Evolutionary conservation across 2,797 vertebrate genomes (phyloP).

Genomic region (Neoniphon sammara): DNA sequence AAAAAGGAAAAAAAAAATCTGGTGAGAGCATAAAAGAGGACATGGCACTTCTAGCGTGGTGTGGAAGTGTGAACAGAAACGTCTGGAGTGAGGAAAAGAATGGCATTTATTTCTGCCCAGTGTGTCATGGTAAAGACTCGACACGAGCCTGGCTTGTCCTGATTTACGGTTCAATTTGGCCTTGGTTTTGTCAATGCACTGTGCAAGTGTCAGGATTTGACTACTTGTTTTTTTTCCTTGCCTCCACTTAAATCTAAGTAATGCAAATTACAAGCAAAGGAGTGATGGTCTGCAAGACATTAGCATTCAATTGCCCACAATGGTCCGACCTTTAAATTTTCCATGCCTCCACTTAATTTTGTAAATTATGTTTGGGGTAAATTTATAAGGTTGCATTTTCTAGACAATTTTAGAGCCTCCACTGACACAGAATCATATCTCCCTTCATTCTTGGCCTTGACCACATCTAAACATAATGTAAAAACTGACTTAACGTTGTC

Average conservation of each 20-base stretch:
- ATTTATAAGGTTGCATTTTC: slow-evolving; percentile 6
- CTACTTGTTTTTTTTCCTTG: slow-evolving; percentile 26
- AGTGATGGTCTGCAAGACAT: slow-evolving; percentile 56
- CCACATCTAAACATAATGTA: slow-evolving; percentile 40
- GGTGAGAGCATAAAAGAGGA: slow-evolving; percentile 65
- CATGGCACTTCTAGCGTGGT: slow-evolving; percentile 80
- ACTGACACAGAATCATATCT: slow-evolving; percentile 19
- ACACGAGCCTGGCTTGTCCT: slow-evolving; percentile 38
- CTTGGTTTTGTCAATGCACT: slow-evolving; percentile 4
- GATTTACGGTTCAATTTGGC: slow-evolving; percentile 57
- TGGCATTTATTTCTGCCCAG: slow-evolving; percentile 46
- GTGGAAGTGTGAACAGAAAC: slow-evolving; percentile 55
- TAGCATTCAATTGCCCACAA: slow-evolving; percentile 18
- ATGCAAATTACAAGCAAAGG: slow-evolving; percentile 46
- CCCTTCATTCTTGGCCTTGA: slow-evolving; percentile 39
- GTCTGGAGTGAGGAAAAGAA: slow-evolving; percentile 43
- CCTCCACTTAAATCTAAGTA: slow-evolving; percentile 29
- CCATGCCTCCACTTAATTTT: slow-evolving; percentile 19
- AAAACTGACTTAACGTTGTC: slow-evolving; percentile 47
- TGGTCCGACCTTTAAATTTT: slow-evolving; percentile 31
- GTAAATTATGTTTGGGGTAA: neutral
- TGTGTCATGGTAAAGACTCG: neutral
- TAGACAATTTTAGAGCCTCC: slow-evolving; percentile 11
- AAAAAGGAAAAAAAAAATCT: slow-evolving; percentile 53
- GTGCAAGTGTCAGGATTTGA: slow-evolving; percentile 27